Percentiles rank a stretch among this genome's conserved stretches.
phyloP scores from a whole-genome alignment of 2,113 vertebrate species.

The Propithecus coquereli region DNA sequence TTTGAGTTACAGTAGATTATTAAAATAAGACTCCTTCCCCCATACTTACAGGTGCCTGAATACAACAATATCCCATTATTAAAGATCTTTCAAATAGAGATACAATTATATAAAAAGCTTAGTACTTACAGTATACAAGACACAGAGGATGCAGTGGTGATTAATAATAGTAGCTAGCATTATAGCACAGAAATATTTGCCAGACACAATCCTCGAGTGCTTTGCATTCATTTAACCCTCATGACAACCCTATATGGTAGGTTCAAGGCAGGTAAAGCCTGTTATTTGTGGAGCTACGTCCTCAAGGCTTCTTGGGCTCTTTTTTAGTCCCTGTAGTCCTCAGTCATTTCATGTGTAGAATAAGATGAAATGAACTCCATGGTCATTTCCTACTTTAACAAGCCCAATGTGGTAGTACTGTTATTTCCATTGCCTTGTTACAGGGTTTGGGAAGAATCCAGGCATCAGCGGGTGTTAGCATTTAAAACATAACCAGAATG shows the following conservation, averaged over 20 bases:
- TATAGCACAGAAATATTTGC: background rate
- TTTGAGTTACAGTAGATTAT: background rate
- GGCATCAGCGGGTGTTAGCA: background rate
- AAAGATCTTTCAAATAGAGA: background rate
- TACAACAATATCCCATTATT: background rate
- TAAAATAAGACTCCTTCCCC: background rate
- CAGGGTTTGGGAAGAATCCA: background rate
- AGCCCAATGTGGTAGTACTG: accelerated
- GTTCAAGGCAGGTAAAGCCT: too few species aligned
- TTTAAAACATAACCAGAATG: background rate
- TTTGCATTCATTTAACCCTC: background rate
- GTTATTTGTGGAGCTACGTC: background rate
- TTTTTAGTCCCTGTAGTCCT: background rate
- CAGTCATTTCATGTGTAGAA: background rate
- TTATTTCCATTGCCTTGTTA: background rate
- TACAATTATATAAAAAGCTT: background rate
- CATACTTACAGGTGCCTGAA: background rate
- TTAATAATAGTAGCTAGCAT: background rate
- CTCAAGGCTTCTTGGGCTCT: background rate
- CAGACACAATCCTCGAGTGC: background rate
- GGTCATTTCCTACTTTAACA: background rate
- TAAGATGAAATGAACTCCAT: background rate
- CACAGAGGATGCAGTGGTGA: background rate
- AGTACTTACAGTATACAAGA: background rate
- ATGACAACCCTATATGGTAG: background rate